Evolutionary conservation across 2,113 vertebrate genomes (phyloP), one percentile per base, ranked within the genome.

Genomic region (Ranitomeya variabilis): DNA sequence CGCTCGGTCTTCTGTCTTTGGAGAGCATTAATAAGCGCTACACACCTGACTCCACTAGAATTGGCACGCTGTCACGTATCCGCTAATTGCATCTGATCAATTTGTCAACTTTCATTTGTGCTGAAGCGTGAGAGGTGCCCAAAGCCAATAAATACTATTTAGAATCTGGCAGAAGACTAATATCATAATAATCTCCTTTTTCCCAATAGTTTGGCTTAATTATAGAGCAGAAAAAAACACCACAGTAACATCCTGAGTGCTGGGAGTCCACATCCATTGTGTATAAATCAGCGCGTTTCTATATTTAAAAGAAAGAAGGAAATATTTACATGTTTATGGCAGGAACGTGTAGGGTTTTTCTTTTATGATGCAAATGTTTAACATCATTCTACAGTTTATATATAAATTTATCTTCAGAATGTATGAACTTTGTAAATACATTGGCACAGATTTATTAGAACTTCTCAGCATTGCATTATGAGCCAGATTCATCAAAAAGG

Each of bases 71-170:
- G 37, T 73, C 66, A 67, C 52, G 23, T 60, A 66, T 74, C 23
- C 69, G 19, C 69, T 85, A 85, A 85, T 55, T 74, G 45, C 71
- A 76, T 85, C 15, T 60, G 84, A 86, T 86, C 84, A 71, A 31
- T 76, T 60, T 76, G 69, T 86, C 84, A 71, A 57, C 69, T 60
- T 74, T 86, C 23, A 86, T 86, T 86, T 60, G 69, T 74, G 52
- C 83, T 74, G 84, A 23, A 21, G 3, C 60, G 26, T 13, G 52
- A 45, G 69, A 86, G 55, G 73, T 86, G 84, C 84, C 71, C 54
- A n/a, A n/a, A 86, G 71, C 69, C 84, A 86, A 74, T 86, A 76
- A 86, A 60, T 86, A 45, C 23, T n/a, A 86, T 76, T 86, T 59
- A 57, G 19, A 13, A 76, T 37, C 55, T 76, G 54, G 84, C 84